A percentile compares a stretch with the other conserved stretches of the same genome.
Conservation (phyloP, 2,888 invertebrate genomes). For the Hartigia nigra region DNA sequence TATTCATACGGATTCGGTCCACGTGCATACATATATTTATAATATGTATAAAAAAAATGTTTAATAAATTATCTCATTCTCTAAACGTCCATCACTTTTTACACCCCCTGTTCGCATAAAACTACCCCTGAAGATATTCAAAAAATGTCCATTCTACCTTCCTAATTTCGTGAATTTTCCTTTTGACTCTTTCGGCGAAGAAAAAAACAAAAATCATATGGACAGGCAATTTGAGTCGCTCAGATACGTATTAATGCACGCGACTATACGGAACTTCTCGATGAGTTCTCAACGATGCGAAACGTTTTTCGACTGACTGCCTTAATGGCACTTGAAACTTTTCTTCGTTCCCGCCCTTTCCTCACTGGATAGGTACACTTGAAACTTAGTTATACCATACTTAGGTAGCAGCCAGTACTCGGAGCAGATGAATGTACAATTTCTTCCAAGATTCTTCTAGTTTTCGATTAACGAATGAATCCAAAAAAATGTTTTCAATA, state of each 20-base stretch:
- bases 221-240: neutral
- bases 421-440: neutral
- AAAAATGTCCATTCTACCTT: neutral
- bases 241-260: neutral
- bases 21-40: neutral
- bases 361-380: neutral
- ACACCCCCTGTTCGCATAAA: neutral
- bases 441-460: neutral
- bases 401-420: neutral
- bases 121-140: neutral
- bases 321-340: neutral
- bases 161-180: neutral
- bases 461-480: neutral
- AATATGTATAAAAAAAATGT: neutral
- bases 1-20: conserved; percentile 44
- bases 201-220: neutral
- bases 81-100: neutral
- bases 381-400: neutral
- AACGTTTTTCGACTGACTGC: neutral
- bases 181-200: neutral
- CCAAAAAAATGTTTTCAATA: neutral
- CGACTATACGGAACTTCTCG: neutral
- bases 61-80: neutral
- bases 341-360: neutral
- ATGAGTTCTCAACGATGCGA: neutral